Conservation (phyloP, 2,888 invertebrate species). For the Nezara viridula region DNA sequence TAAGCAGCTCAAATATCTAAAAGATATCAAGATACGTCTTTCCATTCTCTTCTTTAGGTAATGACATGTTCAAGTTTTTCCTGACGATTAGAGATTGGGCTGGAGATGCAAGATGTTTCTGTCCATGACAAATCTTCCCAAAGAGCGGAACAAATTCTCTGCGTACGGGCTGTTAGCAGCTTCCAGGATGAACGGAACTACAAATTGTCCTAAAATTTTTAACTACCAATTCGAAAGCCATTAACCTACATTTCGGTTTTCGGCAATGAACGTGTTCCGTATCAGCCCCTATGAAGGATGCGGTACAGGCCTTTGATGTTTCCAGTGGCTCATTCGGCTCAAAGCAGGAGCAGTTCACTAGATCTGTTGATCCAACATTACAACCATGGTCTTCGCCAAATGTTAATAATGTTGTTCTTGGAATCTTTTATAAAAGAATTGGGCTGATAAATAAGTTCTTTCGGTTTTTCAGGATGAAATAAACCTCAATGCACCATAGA, state of each 20-base stretch:
- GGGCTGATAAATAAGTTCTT: too few relatives aligned
- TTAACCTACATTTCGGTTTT: background rate
- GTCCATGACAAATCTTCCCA: background rate
- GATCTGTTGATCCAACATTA: too few relatives aligned
- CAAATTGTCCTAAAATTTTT: background rate
- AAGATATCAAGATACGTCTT: too few relatives aligned
- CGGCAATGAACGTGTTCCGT: slow-evolving; percentile 4
- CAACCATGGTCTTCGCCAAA: too few relatives aligned
- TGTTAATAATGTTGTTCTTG: too few relatives aligned
- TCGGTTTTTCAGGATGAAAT: too few relatives aligned
- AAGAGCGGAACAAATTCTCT: background rate
- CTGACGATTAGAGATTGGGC: background rate
- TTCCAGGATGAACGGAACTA: background rate
- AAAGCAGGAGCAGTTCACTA: too few relatives aligned
- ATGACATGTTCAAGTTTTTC: background rate
- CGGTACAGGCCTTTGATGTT: background rate
- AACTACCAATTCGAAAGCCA: slow-evolving; percentile 4
- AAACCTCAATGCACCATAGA: too few relatives aligned
- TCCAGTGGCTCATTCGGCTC: background rate
- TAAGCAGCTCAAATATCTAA: too few relatives aligned
- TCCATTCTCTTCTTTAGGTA: too few relatives aligned
- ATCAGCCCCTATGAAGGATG: background rate
- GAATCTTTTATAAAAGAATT: too few relatives aligned
- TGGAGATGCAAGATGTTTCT: background rate
- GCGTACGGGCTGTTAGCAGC: background rate